A percentile compares a stretch with the other conserved stretches of the same genome.
Conservation (phyloP, 2,888 invertebrate species). For the Hesperia comma region DNA sequence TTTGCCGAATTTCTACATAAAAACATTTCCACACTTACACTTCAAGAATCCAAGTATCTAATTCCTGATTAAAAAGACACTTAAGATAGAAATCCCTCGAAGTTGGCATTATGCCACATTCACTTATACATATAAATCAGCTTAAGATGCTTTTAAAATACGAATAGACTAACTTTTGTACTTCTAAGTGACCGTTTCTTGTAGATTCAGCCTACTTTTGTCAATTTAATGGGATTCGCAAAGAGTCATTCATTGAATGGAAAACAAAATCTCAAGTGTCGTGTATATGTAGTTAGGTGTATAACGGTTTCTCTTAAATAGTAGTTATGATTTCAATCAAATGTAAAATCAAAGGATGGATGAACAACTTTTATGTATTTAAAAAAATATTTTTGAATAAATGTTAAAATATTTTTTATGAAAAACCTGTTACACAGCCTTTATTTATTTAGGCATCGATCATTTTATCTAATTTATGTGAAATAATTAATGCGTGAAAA, state of each 20-base stretch:
- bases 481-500: too few species aligned
- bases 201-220: slow-evolving; percentile 12
- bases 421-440: too few species aligned
- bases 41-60: neutral
- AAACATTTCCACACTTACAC: neutral
- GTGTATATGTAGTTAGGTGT: too few species aligned
- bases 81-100: neutral
- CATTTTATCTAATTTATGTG: too few species aligned
- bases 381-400: too few species aligned
- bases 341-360: too few species aligned
- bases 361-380: too few species aligned
- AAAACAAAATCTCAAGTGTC: neutral
- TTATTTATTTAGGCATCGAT: too few species aligned
- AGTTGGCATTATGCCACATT: slow-evolving; percentile 15
- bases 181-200: slow-evolving; percentile 14
- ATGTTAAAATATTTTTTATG: too few species aligned
- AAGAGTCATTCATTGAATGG: slow-evolving; percentile 3
- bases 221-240: slow-evolving; percentile 10
- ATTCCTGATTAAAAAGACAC: slow-evolving; percentile 7
- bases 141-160: slow-evolving; percentile 20
- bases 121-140: slow-evolving; percentile 21
- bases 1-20: too few species aligned
- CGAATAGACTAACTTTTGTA: slow-evolving; percentile 20
- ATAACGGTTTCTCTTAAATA: too few species aligned
- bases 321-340: too few species aligned